Evolutionary conservation across 2,888 invertebrate genomes (phyloP).

Genomic region (Xestia sexstrigata): DNA sequence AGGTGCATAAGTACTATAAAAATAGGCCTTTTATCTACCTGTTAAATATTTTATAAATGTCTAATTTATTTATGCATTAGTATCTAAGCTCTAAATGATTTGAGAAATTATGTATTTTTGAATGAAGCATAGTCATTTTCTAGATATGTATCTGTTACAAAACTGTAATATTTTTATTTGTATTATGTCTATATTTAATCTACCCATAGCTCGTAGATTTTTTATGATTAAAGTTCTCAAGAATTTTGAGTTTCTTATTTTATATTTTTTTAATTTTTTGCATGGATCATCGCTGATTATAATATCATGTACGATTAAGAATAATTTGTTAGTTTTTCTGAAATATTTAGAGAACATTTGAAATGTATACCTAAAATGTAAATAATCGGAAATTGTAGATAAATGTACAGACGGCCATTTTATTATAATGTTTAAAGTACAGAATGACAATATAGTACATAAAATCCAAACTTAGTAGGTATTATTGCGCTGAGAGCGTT

Average conservation of each 20-base stretch:
- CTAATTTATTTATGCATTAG: constrained; percentile 43
- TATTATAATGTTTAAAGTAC: constrained; percentile 59
- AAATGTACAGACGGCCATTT: constrained; percentile 61
- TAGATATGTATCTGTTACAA: constrained; percentile 4
- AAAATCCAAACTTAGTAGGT: constrained; percentile 47
- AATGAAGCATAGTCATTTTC: constrained; percentile 19
- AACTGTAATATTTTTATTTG: constrained; percentile 20
- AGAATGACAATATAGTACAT: constrained; percentile 69
- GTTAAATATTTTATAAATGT: constrained; percentile 42
- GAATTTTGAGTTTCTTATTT: not conserved
- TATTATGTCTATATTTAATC: constrained; percentile 13
- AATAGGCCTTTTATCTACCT: constrained; percentile 45
- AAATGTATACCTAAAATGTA: constrained; percentile 39
- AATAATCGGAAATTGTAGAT: constrained; percentile 43
- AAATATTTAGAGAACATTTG: constrained; percentile 14
- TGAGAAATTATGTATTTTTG: constrained; percentile 30
- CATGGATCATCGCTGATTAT: constrained; percentile 15
- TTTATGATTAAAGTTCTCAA: not conserved
- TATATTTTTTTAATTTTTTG: constrained; percentile 6
- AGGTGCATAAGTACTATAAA: constrained; percentile 38
- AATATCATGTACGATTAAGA: constrained; percentile 32
- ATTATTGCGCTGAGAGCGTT: constrained; percentile 62
- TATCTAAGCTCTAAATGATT: constrained; percentile 45
- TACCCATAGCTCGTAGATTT: constrained; percentile 16
- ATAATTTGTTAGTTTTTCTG: constrained; percentile 16